A percentile compares a stretch with the other conserved stretches of the same genome.
Evolutionary conservation across 2,113 vertebrate species (phyloP).

Genomic region (Paralichthys olivaceus): DNA sequence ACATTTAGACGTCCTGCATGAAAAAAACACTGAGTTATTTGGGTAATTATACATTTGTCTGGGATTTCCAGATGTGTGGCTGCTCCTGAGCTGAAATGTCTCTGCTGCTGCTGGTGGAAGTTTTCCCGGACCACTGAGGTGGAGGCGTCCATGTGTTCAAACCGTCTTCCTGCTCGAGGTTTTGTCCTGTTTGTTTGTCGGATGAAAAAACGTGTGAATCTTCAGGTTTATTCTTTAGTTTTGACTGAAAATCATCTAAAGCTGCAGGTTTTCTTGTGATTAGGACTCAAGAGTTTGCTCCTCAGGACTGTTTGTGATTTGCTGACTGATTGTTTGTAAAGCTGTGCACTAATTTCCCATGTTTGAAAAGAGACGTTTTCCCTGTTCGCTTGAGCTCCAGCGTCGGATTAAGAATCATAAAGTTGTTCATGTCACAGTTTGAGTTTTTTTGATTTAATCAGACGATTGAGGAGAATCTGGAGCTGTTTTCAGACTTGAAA

Average conservation of each 20-base stretch:
- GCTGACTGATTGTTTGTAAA: slow-evolving; percentile 2
- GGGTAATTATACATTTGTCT: background rate
- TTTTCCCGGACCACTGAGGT: background rate
- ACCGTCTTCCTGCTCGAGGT: slow-evolving; percentile 43
- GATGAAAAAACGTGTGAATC: background rate
- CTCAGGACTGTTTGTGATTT: slow-evolving; percentile 33
- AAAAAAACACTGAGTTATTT: background rate
- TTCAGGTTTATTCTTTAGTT: background rate
- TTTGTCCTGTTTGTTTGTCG: background rate
- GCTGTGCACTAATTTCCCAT: background rate
- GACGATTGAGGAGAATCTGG: too few relatives aligned
- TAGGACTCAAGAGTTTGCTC: background rate
- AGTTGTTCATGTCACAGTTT: too few relatives aligned
- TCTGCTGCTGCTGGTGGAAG: background rate
- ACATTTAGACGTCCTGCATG: too few relatives aligned
- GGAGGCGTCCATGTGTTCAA: background rate
- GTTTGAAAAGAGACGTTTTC: background rate
- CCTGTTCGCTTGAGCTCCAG: background rate
- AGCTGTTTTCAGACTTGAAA: too few relatives aligned
- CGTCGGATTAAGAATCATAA: background rate
- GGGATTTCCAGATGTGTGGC: background rate
- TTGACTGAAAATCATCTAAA: background rate
- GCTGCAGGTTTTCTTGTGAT: background rate
- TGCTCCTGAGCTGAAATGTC: background rate
- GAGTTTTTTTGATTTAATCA: too few relatives aligned